A percentile compares a stretch with the other conserved stretches of the same genome.
phyloP scores from a whole-genome alignment of 2,797 vertebrate genomes.

The Pristis pectinata region DNA sequence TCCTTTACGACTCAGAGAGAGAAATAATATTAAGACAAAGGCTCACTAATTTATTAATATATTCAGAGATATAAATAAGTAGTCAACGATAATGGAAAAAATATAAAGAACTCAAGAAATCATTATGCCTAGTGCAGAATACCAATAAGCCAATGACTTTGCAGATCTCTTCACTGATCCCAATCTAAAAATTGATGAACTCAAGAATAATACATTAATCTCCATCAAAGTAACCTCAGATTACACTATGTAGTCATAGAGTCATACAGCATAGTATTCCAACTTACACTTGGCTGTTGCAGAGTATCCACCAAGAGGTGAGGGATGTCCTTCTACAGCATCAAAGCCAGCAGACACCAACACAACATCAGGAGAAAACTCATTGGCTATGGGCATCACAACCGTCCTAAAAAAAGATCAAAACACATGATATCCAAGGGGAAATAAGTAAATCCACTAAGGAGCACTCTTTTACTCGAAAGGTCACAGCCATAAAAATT shows the following conservation, averaged over 20 bases:
- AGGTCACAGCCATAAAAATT: background rate
- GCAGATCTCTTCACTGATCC: background rate
- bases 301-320: slow-evolving; percentile 86
- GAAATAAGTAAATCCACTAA: background rate
- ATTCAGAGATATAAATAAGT: background rate
- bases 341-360: slow-evolving; percentile 92
- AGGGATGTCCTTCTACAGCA: slow-evolving; percentile 88
- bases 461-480: background rate
- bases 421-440: background rate
- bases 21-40: background rate
- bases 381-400: slow-evolving; percentile 88
- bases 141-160: background rate
- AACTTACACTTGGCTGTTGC: slow-evolving; percentile 89
- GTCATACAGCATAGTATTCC: background rate
- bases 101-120: background rate
- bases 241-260: background rate
- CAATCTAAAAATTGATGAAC: background rate
- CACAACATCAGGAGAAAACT: slow-evolving; percentile 87
- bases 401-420: slow-evolving; percentile 65
- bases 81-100: background rate
- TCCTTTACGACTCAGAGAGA: background rate
- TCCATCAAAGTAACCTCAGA: background rate
- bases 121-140: background rate
- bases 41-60: background rate
- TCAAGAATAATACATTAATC: background rate